Percentiles rank a stretch among this genome's conserved stretches.
Conservation (phyloP, 2,797 vertebrate species). For the Podarcis siculus region DNA sequence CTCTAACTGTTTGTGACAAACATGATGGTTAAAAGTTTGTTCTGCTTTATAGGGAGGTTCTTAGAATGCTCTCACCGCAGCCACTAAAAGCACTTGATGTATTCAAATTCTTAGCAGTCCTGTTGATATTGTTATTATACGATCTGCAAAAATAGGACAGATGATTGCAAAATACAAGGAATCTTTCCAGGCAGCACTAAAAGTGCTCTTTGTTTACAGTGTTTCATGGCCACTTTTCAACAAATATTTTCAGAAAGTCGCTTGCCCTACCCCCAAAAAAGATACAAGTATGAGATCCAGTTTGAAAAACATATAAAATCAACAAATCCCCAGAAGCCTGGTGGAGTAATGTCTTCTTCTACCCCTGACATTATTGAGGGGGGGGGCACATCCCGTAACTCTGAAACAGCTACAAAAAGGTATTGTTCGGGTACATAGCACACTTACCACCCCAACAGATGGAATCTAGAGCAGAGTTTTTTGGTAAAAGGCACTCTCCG, state of each 20-base stretch:
- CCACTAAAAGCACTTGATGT: neutral
- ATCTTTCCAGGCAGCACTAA: neutral
- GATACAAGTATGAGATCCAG: neutral
- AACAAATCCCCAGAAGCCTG: neutral
- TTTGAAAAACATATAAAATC: neutral
- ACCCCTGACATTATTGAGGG: no score
- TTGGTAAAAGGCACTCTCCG: neutral
- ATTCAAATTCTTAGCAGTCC: neutral
- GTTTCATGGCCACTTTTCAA: neutral
- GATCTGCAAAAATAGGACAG: neutral
- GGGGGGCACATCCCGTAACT: neutral
- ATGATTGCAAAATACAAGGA: neutral
- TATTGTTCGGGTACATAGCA: neutral
- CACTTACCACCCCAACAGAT: neutral
- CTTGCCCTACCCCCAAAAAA: neutral
- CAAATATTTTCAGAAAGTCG: neutral
- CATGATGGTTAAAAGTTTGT: neutral
- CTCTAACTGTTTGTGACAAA: no score
- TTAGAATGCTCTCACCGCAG: neutral
- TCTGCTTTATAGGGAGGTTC: neutral
- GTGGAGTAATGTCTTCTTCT: neutral
- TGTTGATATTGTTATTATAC: neutral
- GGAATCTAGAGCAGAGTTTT: neutral
- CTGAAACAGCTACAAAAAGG: neutral
- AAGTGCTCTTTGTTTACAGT: neutral